A percentile compares a stretch with the other conserved stretches of the same genome.
These are phyloP conservation scores for Triops cancriformis DNA, from an alignment of 1,140 invertebrate genomes.

Conservation along the genomic window DNA sequence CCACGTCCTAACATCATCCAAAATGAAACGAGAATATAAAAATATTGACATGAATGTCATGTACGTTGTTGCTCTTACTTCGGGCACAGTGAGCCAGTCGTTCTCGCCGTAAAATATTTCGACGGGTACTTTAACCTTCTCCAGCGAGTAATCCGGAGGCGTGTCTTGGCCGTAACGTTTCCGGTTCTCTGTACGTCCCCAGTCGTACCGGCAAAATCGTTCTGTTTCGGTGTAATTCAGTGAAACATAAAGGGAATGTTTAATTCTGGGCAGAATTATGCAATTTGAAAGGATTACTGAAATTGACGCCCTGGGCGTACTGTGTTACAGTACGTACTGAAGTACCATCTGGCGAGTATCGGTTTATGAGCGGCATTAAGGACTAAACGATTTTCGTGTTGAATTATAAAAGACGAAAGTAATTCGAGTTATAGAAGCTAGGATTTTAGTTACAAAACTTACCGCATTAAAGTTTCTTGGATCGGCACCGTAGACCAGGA, in stretches of 20 bases:
- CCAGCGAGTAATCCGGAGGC: conserved; percentile 40
- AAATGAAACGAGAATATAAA: conserved; percentile 17
- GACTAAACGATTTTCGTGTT: conserved; percentile 32
- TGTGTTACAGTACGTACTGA: conserved; percentile 34
- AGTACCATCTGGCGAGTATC: conserved; percentile 32
- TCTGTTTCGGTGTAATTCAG: background rate
- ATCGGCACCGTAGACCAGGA: conserved; percentile 57
- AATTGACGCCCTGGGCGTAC: conserved; percentile 37
- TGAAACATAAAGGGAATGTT: conserved; percentile 29
- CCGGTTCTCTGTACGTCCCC: conserved; percentile 26
- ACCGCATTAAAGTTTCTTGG: conserved; percentile 56
- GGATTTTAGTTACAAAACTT: conserved; percentile 16
- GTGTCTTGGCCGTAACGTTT: conserved; percentile 34
- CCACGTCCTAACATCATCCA: conserved; percentile 47
- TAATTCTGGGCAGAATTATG: background rate
- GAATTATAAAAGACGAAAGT: background rate
- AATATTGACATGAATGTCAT: background rate
- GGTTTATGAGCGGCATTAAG: conserved; percentile 35
- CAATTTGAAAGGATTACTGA: background rate
- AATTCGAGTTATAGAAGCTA: background rate
- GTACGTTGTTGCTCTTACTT: conserved; percentile 29
- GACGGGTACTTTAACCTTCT: conserved; percentile 38
- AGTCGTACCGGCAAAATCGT: conserved; percentile 16
- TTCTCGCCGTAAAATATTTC: conserved; percentile 39
- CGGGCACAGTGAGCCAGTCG: conserved; percentile 41